Conservation (phyloP, 2,888 invertebrate genomes). For the Peribatodes rhomboidaria region DNA sequence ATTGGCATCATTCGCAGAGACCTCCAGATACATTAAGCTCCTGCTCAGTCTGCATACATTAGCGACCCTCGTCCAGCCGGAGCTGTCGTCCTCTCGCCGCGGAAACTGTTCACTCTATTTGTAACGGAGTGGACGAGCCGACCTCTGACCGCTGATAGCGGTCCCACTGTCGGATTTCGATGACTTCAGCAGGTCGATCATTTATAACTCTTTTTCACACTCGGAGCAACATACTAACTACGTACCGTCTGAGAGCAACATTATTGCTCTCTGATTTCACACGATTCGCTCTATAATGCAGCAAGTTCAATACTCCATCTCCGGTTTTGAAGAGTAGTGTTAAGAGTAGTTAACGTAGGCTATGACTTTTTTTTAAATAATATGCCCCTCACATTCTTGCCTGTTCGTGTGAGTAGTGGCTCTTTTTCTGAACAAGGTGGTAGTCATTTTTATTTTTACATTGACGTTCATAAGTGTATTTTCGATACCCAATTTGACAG, state of each 20-base stretch:
- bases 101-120: background rate
- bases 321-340: no score
- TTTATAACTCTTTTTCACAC: background rate
- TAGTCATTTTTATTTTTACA: no score
- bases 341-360: no score
- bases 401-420: no score
- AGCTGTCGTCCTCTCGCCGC: background rate
- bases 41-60: background rate
- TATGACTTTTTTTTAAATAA: no score
- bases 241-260: no score
- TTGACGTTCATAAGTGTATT: no score
- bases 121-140: background rate
- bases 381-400: no score
- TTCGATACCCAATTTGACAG: no score
- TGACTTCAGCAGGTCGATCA: background rate
- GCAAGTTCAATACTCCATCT: no score
- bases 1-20: background rate
- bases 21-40: background rate
- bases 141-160: conserved; percentile 1
- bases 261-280: background rate
- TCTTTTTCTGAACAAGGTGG: no score
- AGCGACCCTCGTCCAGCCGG: background rate
- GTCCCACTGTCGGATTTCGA: background rate
- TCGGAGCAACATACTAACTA: no score
- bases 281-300: background rate